phyloP scores from a whole-genome alignment of 2,797 vertebrate species.

The Sternarchorhynchus goeldii region DNA sequence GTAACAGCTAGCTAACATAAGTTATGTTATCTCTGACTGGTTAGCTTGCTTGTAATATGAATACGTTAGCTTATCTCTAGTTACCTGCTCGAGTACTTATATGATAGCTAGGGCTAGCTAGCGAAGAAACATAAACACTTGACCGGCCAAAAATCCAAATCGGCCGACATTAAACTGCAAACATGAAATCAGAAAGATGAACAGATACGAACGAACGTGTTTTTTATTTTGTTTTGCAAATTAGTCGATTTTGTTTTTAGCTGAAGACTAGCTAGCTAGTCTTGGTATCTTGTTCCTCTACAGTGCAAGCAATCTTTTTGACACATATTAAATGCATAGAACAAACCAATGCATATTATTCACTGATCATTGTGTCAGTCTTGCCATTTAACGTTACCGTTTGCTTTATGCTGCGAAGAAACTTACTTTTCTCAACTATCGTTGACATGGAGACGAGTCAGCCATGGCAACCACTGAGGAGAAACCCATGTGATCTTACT shows the following conservation, averaged over 20 bases:
- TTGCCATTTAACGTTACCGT: background rate
- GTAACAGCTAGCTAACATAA: too few relatives aligned
- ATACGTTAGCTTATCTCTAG: background rate
- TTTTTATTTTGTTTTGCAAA: background rate
- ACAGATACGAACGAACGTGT: too few relatives aligned
- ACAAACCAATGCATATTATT: background rate
- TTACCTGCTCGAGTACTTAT: too few relatives aligned
- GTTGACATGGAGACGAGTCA: slow-evolving; percentile 60
- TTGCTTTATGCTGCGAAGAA: slow-evolving; percentile 1
- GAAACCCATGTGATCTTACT: slow-evolving; percentile 42
- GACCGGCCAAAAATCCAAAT: background rate
- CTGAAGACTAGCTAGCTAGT: slow-evolving; percentile 31
- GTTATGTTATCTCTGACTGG: too few relatives aligned
- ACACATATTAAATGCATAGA: background rate
- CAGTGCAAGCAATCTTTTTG: background rate
- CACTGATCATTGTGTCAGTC: too few relatives aligned
- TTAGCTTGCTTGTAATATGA: background rate
- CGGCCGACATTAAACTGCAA: background rate
- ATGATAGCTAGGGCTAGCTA: background rate
- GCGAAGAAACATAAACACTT: background rate
- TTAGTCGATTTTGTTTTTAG: slow-evolving; percentile 3
- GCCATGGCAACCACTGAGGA: slow-evolving; percentile 49
- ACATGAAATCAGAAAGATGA: too few relatives aligned
- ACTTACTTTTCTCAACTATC: slow-evolving; percentile 33
- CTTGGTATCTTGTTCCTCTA: background rate